These are phyloP conservation scores for Epistrophe grossulariae DNA, from an alignment of 2,888 invertebrate genomes.

Conservation along the genomic window DNA sequence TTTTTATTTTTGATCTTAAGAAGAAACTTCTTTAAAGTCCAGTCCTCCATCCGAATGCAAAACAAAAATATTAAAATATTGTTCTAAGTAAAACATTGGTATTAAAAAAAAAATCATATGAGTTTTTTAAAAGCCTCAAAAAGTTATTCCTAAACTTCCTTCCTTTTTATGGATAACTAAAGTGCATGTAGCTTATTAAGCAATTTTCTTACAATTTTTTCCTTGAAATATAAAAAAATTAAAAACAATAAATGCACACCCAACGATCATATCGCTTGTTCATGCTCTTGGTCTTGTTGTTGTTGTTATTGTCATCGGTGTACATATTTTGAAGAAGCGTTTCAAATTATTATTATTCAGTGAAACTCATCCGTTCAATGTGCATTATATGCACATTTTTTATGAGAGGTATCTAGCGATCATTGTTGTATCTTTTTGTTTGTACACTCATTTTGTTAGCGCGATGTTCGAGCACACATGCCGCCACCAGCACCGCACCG, in stretches of 20 bases:
- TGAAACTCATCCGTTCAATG: conserved; percentile 48
- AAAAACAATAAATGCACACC: neutral
- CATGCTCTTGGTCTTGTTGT: neutral
- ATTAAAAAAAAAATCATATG: neutral
- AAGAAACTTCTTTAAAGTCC: no score
- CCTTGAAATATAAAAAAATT: conserved; percentile 36
- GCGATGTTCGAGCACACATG: conserved; percentile 8
- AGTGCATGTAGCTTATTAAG: conserved; percentile 41
- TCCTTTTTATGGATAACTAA: conserved; percentile 3
- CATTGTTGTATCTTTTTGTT: conserved; percentile 44
- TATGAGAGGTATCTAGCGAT: conserved; percentile 33
- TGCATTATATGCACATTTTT: conserved; percentile 58
- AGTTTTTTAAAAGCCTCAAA: neutral
- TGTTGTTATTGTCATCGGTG: neutral
- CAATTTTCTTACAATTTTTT: conserved; percentile 27
- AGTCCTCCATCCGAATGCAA: no score
- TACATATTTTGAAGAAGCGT: conserved; percentile 24
- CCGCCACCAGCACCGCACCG: neutral
- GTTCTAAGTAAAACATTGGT: no score
- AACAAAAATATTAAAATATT: no score
- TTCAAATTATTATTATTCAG: conserved; percentile 51
- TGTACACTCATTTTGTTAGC: conserved; percentile 2
- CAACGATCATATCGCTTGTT: neutral
- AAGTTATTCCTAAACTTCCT: conserved; percentile 11
- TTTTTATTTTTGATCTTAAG: no score